phyloP scores from a whole-genome alignment of 2,113 vertebrate species.

The Axis porcinus region DNA sequence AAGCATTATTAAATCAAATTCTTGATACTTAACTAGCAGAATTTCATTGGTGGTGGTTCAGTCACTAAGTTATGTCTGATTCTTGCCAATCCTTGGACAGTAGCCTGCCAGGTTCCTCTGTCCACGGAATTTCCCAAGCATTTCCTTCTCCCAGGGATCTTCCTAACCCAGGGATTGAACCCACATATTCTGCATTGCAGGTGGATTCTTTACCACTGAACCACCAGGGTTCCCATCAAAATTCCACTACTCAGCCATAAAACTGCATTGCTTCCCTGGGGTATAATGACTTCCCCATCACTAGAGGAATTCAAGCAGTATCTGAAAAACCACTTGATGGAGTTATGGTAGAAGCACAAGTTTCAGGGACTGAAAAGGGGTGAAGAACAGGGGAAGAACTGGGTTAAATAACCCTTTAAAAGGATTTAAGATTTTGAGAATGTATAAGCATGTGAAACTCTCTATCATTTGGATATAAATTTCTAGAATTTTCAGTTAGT shows the following conservation, averaged over 20 bases:
- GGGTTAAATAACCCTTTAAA: not conserved
- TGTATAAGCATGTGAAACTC: not conserved
- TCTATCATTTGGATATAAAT: not conserved
- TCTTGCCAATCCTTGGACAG: not conserved
- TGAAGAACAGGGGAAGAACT: not conserved
- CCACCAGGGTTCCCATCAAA: not conserved
- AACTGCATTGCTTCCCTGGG: not conserved
- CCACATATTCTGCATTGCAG: not conserved
- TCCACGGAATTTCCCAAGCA: not conserved
- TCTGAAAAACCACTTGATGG: not conserved
- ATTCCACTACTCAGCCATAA: not conserved
- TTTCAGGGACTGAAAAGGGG: not conserved
- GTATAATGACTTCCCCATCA: slow-evolving; percentile 41
- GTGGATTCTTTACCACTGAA: not conserved
- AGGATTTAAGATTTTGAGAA: not conserved
- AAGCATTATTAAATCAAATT: not conserved
- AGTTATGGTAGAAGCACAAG: slow-evolving; percentile 6
- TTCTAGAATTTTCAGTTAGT: not conserved
- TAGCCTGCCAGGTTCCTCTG: not conserved
- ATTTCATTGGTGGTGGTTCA: not conserved
- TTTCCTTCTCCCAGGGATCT: not conserved
- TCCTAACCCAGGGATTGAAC: not conserved
- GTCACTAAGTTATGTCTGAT: not conserved
- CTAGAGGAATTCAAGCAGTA: slow-evolving; percentile 25
- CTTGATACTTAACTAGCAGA: not conserved